These are phyloP conservation scores for Regulus satrapa DNA, from an alignment of 2,113 vertebrate genomes.

Conservation along the genomic window DNA sequence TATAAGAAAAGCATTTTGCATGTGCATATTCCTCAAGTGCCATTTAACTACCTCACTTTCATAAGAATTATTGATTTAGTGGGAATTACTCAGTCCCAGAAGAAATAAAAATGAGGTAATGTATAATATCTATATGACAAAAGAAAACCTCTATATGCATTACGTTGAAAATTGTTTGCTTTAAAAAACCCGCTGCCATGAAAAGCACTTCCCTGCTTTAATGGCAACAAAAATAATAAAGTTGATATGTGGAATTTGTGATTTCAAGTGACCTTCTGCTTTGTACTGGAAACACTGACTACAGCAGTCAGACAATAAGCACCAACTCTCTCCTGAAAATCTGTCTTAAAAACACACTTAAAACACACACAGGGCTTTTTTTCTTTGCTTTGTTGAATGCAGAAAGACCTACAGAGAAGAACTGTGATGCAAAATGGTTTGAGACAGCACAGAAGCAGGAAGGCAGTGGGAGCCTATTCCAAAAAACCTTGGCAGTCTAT, in stretches of 20 bases:
- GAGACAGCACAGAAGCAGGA: neutral
- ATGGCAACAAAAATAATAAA: neutral
- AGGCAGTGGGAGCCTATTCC: neutral
- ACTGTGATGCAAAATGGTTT: neutral
- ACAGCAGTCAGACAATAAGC: neutral
- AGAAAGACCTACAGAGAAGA: neutral
- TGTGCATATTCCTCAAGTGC: neutral
- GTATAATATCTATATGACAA: neutral
- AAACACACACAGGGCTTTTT: rapidly evolving
- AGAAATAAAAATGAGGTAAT: neutral
- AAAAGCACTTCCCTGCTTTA: neutral
- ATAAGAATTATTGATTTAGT: neutral
- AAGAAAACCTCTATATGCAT: neutral
- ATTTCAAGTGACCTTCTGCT: neutral
- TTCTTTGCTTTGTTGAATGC: rapidly evolving
- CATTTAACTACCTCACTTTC: neutral
- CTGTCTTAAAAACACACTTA: neutral
- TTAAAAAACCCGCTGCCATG: neutral
- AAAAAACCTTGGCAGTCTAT: neutral
- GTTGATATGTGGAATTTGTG: neutral
- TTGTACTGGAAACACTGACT: neutral
- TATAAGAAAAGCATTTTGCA: neutral
- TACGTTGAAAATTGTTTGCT: neutral
- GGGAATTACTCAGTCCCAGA: neutral
- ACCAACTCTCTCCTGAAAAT: neutral